These are phyloP conservation scores for Pao palembangensis DNA, from an alignment of 2,113 vertebrate species.

Conservation along the genomic window DNA sequence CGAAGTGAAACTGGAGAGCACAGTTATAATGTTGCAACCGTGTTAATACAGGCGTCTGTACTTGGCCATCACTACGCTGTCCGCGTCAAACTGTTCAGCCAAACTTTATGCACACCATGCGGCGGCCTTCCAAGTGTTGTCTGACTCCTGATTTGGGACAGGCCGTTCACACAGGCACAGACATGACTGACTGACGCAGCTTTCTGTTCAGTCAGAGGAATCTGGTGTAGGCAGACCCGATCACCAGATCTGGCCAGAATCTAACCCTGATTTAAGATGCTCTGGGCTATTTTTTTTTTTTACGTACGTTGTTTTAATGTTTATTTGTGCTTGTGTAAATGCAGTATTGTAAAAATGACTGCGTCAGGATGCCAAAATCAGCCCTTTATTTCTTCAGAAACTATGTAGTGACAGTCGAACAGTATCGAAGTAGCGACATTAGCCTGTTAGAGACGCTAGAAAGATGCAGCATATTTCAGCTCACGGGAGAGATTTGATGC, in stretches of 20 bases:
- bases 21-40: constrained; percentile 6
- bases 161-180: constrained; percentile 18
- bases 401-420: neutral
- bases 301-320: neutral
- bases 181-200: no score
- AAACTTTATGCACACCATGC: constrained; percentile 11
- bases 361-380: constrained; percentile 45
- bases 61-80: neutral
- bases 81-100: neutral
- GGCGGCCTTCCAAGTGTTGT: constrained; percentile 8
- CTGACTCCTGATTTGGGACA: neutral
- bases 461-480: constrained; percentile 20
- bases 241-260: constrained; percentile 3
- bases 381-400: constrained; percentile 13
- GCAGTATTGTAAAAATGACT: neutral
- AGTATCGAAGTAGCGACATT: constrained; percentile 28
- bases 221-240: neutral
- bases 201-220: neutral
- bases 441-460: neutral
- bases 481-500: neutral
- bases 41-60: constrained; percentile 8
- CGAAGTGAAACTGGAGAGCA: constrained; percentile 12
- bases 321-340: constrained; percentile 18
- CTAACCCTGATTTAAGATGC: no score
- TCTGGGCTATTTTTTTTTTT: neutral